Conservation (phyloP, 2,888 invertebrate genomes). For the Tortricodes alternella region DNA sequence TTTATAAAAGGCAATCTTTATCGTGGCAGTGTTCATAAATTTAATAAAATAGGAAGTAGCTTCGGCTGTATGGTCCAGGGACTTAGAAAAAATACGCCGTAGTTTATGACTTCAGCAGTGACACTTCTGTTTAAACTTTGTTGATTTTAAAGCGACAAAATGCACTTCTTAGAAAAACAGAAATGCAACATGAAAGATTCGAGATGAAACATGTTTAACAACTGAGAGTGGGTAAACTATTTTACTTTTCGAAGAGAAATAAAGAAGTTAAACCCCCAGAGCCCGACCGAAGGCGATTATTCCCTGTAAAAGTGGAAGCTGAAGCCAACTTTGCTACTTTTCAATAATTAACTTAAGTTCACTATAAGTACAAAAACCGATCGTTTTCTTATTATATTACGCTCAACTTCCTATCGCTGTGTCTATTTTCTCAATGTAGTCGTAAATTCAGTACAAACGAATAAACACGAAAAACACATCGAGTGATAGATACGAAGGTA, state of each 20-base stretch:
- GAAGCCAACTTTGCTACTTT: constrained; percentile 22
- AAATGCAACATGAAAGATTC: too few species aligned
- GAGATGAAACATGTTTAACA: neutral
- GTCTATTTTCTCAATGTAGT: too few species aligned
- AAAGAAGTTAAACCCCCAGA: constrained; percentile 23
- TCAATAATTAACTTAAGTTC: constrained; percentile 25
- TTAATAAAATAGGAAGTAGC: constrained; percentile 19
- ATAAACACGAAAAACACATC: constrained; percentile 9
- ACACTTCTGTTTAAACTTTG: neutral
- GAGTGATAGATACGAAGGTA: constrained; percentile 3
- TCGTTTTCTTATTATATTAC: constrained; percentile 7
- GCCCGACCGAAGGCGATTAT: constrained; percentile 24
- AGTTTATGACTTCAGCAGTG: neutral
- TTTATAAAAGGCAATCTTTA: constrained; percentile 26
- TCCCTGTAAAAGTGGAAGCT: constrained; percentile 24
- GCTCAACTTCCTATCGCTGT: neutral
- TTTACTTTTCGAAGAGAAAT: constrained; percentile 18
- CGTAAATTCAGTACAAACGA: constrained; percentile 5
- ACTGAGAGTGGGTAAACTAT: constrained; percentile 14
- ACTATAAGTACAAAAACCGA: constrained; percentile 7
- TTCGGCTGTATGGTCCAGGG: neutral
- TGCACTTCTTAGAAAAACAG: neutral
- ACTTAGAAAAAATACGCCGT: constrained; percentile 6
- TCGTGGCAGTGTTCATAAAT: constrained; percentile 12
- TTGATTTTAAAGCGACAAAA: neutral